Percentiles rank a stretch among this genome's conserved stretches.
phyloP scores from a whole-genome alignment of 2,797 vertebrate species.

The Coregonus suidteri region DNA sequence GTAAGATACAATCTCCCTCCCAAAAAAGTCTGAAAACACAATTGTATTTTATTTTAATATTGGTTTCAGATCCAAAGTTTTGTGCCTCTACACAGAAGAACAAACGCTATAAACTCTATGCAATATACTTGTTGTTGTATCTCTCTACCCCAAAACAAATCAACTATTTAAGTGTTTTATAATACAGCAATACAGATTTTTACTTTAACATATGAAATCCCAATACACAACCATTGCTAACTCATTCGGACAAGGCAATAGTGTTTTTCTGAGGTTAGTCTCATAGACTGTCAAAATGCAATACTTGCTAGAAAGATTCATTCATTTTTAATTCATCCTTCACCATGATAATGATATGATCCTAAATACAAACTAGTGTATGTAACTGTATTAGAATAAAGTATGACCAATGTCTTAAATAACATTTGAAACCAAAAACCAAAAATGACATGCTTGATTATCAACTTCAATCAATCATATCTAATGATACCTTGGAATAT shows the following conservation, averaged over 20 bases:
- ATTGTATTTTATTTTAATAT: background rate
- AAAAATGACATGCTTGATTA: conserved; percentile 44
- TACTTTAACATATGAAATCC: background rate
- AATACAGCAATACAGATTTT: background rate
- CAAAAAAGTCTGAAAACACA: background rate
- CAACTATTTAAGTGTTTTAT: conserved; percentile 19
- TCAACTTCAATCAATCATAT: conserved; percentile 6
- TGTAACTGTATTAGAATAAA: background rate
- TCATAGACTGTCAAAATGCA: background rate
- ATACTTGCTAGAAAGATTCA: background rate
- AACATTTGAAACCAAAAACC: conserved; percentile 2
- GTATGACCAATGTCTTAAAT: background rate
- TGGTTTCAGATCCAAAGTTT: conserved; percentile 38
- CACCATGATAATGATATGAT: conserved; percentile 5
- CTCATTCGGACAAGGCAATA: conserved; percentile 26
- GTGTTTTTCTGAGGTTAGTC: conserved; percentile 38
- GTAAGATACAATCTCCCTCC: background rate
- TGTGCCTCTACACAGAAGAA: conserved; percentile 33
- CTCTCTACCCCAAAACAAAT: conserved; percentile 74
- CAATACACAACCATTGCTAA: conserved; percentile 16
- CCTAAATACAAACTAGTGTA: background rate
- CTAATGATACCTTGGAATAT: conserved; percentile 9
- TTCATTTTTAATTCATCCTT: background rate
- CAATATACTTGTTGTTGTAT: conserved; percentile 65
- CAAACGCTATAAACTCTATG: conserved; percentile 56